Evolutionary conservation across 2,888 invertebrate genomes (phyloP), one percentile per base, ranked within the genome.

Genomic region (Spilarctia lutea): DNA sequence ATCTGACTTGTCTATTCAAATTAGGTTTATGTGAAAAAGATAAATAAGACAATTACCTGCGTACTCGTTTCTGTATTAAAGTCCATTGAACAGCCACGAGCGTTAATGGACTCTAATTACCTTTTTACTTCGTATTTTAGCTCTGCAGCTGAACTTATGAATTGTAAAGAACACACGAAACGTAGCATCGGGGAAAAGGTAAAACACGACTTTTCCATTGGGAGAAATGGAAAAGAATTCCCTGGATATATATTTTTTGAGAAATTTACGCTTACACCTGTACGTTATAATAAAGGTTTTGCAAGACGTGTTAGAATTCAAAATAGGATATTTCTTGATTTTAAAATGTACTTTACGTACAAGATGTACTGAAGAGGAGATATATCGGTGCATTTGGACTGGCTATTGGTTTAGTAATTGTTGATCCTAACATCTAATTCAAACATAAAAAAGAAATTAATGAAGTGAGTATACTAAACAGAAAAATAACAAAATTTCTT

Each of bases 151-250:
- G 72, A 72, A 76, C 69, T 70, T 68, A 66, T 68, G 48, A 72
- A 74, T 78, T 75, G 48, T 68, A 73, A 78, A 82, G 71, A 68
- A 71, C 68, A 67, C 67, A 76, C 24, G 72, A 68, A 73, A 75
- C 73, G 69, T 60, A 71, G 75, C 78, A 72, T 48, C 73, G 75
- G 73, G 75, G 75, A 79, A 75, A 83, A 80, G 83, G 81, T 76
- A 77, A 82, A 82, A 83, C 81, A 83, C 72, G 77, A 75, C 72
- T 81, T 83, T 83, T 78, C 78, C 79, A 82, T 83, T 82, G 66
- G 77, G 65, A 77, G 73, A 79, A 71, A 66, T n/a, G 67, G 65
- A 67, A 63, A 73, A 71, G 35, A 74, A 77, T 81, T 76, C 56
- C 65, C 27, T 27, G 63, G 69, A 72, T 63, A 76, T 77, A 39